phyloP scores from a whole-genome alignment of 2,888 invertebrate genomes.

The Ophion ventricosus region DNA sequence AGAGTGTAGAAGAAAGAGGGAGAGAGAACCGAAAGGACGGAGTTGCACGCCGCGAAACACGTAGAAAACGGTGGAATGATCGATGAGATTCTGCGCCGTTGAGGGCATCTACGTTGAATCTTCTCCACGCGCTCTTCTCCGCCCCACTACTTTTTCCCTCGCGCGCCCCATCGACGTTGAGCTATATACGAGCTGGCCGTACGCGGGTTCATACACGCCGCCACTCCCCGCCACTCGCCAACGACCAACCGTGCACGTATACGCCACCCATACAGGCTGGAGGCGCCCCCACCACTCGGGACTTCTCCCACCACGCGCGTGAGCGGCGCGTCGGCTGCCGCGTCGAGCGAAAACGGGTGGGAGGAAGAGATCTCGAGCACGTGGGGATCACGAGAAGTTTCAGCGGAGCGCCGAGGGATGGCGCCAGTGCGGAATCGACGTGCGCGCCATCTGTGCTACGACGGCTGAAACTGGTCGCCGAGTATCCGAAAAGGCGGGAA shows the following conservation, averaged over 20 bases:
- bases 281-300: conserved; percentile 64
- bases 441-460: conserved; percentile 46
- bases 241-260: conserved; percentile 21
- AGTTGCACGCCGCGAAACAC: conserved; percentile 80
- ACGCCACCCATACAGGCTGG: conserved; percentile 14
- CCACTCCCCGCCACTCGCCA: conserved; percentile 39
- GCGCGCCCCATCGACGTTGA: conserved; percentile 46
- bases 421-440: conserved; percentile 65
- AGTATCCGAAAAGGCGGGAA: conserved; percentile 62
- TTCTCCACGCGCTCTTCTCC: conserved; percentile 80
- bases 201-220: conserved; percentile 60
- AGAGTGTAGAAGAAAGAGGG: conserved; percentile 68
- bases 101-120: conserved; percentile 73
- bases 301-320: conserved; percentile 35
- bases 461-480: conserved; percentile 72
- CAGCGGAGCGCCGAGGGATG: conserved; percentile 72
- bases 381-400: conserved; percentile 73
- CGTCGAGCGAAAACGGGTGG: conserved; percentile 64
- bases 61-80: conserved; percentile 82
- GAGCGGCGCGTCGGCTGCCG: conserved; percentile 54
- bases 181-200: conserved; percentile 24
- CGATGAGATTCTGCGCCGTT: conserved; percentile 83
- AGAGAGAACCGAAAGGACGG: conserved; percentile 64
- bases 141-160: conserved; percentile 70
- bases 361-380: conserved; percentile 74